Conservation (phyloP, 2,888 invertebrate species). For the Drosophila meridiana region DNA sequence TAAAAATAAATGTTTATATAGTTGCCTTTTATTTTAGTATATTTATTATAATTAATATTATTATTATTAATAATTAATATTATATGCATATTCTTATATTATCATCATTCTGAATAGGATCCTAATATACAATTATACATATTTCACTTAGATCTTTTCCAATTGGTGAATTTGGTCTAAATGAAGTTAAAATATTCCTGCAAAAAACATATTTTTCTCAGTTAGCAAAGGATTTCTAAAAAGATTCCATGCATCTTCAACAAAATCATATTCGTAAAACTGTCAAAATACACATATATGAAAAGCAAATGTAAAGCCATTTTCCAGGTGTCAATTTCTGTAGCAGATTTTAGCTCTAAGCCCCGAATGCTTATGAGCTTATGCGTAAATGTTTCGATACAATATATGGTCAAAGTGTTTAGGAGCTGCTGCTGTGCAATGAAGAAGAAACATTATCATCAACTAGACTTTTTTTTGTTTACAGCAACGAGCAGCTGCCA, state of each 20-base stretch:
- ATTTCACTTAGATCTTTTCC: no score
- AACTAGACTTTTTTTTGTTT: slow-evolving; percentile 32
- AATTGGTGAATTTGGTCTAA: no score
- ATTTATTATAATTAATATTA: neutral
- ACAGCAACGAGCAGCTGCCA: slow-evolving; percentile 35
- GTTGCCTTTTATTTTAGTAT: no score
- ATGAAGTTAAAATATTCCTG: neutral
- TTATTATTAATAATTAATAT: neutral
- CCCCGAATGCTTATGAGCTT: neutral
- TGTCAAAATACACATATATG: neutral
- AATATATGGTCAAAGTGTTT: slow-evolving; percentile 16
- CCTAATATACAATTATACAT: no score
- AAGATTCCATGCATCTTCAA: neutral
- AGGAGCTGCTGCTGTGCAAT: slow-evolving; percentile 27
- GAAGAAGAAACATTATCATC: slow-evolving; percentile 36
- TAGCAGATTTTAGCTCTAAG: neutral
- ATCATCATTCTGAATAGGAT: no score
- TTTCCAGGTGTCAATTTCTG: neutral
- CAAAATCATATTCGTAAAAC: neutral
- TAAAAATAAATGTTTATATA: no score
- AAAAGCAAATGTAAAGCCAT: no score
- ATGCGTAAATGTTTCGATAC: slow-evolving; percentile 11
- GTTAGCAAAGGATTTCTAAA: neutral
- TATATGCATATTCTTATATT: no score
- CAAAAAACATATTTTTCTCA: neutral